Percentiles rank a stretch among this genome's conserved stretches.
phyloP scores from a whole-genome alignment of 2,888 invertebrate genomes.

The Bombylius major region DNA sequence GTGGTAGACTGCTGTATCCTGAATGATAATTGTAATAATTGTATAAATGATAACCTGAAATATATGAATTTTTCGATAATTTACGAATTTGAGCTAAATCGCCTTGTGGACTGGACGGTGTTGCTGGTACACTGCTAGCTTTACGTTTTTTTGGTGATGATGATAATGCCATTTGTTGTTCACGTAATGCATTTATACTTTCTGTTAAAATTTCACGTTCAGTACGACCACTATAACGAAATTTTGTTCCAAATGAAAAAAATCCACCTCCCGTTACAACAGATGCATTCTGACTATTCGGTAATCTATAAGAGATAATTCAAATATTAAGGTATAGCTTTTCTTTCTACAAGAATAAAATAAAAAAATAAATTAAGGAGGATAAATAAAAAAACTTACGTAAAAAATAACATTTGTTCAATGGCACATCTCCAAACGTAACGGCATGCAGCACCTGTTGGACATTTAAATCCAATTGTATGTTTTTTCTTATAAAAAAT shows the following conservation, averaged over 20 bases:
- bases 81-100: constrained; percentile 44
- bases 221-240: constrained; percentile 83
- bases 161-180: constrained; percentile 45
- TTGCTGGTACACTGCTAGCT: constrained; percentile 77
- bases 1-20: constrained; percentile 77
- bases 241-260: constrained; percentile 90
- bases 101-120: constrained; percentile 62
- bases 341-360: not conserved
- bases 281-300: constrained; percentile 76
- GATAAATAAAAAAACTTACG: constrained; percentile 50
- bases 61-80: constrained; percentile 22
- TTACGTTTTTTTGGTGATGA: constrained; percentile 49
- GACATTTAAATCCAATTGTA: constrained; percentile 91
- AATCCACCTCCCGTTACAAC: constrained; percentile 82
- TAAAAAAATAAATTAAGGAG: not conserved
- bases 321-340: not conserved
- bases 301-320: constrained; percentile 46
- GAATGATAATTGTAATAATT: constrained; percentile 17
- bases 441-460: constrained; percentile 80
- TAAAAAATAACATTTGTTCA: constrained; percentile 96
- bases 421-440: constrained; percentile 97
- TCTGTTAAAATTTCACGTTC: constrained; percentile 84
- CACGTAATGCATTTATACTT: constrained; percentile 51
- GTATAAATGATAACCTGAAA: constrained; percentile 20
- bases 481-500: constrained; percentile 61